These are phyloP conservation scores for Drosophila rubida DNA, from an alignment of 2,888 invertebrate species.

Conservation along the genomic window DNA sequence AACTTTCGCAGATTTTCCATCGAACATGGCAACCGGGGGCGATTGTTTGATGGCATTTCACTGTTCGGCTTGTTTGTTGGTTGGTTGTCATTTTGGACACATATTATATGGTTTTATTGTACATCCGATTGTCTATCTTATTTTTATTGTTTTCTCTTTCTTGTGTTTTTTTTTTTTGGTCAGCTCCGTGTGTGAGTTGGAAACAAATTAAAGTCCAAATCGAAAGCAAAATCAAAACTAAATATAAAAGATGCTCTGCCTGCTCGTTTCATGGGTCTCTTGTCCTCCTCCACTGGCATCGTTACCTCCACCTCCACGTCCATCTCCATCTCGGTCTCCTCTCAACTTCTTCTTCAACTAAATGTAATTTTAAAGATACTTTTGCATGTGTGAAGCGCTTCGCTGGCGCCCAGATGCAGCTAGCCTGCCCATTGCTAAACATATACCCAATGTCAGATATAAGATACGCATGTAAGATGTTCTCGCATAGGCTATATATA, in stretches of 20 bases:
- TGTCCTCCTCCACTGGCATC: constrained; percentile 15
- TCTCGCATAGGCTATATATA: constrained; percentile 60
- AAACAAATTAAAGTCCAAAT: constrained; percentile 49
- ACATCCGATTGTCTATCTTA: constrained; percentile 59
- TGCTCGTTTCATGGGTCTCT: constrained; percentile 64
- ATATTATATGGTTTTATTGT: constrained; percentile 48
- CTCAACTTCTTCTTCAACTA: constrained; percentile 72
- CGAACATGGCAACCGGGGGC: constrained; percentile 17
- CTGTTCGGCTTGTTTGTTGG: constrained; percentile 18
- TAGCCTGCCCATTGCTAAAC: constrained; percentile 60
- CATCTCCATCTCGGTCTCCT: not conserved
- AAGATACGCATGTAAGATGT: constrained; percentile 55
- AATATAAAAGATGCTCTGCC: constrained; percentile 70
- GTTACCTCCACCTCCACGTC: constrained; percentile 24
- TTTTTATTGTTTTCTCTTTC: constrained; percentile 7
- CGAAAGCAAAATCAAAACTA: constrained; percentile 49
- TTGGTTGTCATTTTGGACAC: constrained; percentile 25
- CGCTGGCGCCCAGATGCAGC: constrained; percentile 61
- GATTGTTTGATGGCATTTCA: constrained; percentile 40
- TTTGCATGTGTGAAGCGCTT: constrained; percentile 52
- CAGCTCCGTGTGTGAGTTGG: constrained; percentile 56
- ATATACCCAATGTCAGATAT: constrained; percentile 65
- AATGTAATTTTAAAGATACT: constrained; percentile 80
- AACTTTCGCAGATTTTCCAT: constrained; percentile 58
- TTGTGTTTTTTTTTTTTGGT: constrained; percentile 26